These are phyloP conservation scores for Polylopha cassiicola DNA, from an alignment of 2,888 invertebrate genomes.

Conservation along the genomic window DNA sequence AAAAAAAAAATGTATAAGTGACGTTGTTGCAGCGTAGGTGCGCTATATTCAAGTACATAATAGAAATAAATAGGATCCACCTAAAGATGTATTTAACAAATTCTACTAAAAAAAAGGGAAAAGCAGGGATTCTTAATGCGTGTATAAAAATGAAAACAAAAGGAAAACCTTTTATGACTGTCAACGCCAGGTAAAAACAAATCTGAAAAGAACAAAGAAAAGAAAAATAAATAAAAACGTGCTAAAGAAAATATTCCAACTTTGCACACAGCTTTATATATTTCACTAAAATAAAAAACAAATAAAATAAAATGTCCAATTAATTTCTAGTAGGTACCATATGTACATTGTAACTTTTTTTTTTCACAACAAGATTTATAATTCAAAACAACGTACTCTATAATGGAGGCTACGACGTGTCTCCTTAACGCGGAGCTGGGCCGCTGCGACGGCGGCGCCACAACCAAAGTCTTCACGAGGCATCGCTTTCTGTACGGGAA, in stretches of 20 bases:
- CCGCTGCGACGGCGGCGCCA: slow-evolving; percentile 88
- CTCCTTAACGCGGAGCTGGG: slow-evolving; percentile 87
- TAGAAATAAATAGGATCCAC: too few relatives aligned
- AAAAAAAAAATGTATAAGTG: too few relatives aligned
- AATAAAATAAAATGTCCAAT: slow-evolving; percentile 24
- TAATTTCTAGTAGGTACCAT: too few relatives aligned
- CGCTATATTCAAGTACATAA: too few relatives aligned
- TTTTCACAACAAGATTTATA: background rate
- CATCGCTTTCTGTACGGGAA: slow-evolving; percentile 88
- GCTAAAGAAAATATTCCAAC: slow-evolving; percentile 22
- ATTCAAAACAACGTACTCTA: slow-evolving; percentile 79
- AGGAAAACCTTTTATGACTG: slow-evolving; percentile 9
- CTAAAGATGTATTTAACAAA: too few relatives aligned
- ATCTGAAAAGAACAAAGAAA: slow-evolving; percentile 26
- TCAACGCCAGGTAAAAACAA: slow-evolving; percentile 8
- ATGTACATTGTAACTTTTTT: too few relatives aligned
- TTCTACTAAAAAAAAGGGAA: slow-evolving; percentile 18
- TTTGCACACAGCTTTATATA: too few relatives aligned
- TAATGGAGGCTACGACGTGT: slow-evolving; percentile 90
- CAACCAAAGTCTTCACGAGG: slow-evolving; percentile 87
- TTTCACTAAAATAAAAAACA: slow-evolving; percentile 35
- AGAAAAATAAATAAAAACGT: slow-evolving; percentile 11
- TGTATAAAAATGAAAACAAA: slow-evolving; percentile 26
- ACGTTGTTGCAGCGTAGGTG: too few relatives aligned
- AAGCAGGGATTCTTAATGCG: slow-evolving; percentile 21